Evolutionary conservation across 2,797 vertebrate genomes (phyloP).

Genomic region (Chiloscyllium punctatum): DNA sequence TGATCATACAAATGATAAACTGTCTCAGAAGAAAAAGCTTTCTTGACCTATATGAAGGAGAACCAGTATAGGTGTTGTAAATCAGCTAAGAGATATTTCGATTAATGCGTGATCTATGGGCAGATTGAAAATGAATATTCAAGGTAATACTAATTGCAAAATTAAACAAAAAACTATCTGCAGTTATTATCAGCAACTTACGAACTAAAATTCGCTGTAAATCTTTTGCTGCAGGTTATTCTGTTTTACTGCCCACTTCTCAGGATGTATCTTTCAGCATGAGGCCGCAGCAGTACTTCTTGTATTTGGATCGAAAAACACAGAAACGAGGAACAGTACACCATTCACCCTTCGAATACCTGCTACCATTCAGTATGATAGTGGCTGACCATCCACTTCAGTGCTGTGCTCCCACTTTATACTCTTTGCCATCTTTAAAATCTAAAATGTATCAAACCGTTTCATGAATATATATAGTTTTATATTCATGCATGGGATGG

Average conservation of each 20-base stretch:
- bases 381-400: too few species aligned
- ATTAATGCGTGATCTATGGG: background rate
- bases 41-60: background rate
- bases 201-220: background rate
- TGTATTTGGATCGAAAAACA: background rate
- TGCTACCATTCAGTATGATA: too few species aligned
- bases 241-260: background rate
- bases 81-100: background rate
- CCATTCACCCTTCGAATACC: too few species aligned
- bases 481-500: too few species aligned
- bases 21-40: background rate
- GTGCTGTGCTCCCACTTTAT: too few species aligned
- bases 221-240: background rate
- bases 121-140: background rate
- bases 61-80: background rate
- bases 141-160: background rate
- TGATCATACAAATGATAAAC: background rate
- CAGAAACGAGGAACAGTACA: too few species aligned
- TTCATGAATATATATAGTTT: too few species aligned
- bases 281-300: background rate
- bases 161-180: background rate
- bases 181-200: background rate
- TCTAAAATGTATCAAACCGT: too few species aligned
- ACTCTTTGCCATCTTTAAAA: too few species aligned
- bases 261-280: background rate